Evolutionary conservation across 2,113 vertebrate species (phyloP).

Genomic region (Rousettus leschenaultii): DNA sequence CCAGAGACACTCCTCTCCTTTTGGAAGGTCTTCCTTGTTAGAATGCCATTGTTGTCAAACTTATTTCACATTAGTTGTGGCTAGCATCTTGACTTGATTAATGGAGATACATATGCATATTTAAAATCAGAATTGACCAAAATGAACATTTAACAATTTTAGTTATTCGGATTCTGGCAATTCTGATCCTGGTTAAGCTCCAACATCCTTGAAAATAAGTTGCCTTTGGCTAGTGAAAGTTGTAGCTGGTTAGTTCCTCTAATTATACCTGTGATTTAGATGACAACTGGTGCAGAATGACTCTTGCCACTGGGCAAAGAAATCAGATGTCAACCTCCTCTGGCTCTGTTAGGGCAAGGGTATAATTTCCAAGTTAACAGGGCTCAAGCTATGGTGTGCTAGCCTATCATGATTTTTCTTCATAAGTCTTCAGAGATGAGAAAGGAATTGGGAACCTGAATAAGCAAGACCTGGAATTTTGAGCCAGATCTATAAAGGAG

Average conservation of each 20-base stretch:
- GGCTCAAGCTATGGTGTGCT: background rate
- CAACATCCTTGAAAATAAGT: slow-evolving; percentile 3
- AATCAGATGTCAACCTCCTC: background rate
- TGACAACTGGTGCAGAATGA: background rate
- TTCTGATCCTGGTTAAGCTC: background rate
- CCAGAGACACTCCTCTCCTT: background rate
- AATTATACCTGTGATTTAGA: background rate
- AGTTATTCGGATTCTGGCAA: background rate
- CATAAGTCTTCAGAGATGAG: background rate
- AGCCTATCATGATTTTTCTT: background rate
- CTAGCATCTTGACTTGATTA: slow-evolving; percentile 24
- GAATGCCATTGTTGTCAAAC: background rate
- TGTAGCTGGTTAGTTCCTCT: background rate
- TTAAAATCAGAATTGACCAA: slow-evolving; percentile 30
- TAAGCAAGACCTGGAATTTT: background rate
- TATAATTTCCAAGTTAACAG: background rate
- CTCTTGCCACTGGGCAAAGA: background rate
- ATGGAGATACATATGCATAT: background rate
- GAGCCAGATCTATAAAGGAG: background rate
- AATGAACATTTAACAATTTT: slow-evolving; percentile 36
- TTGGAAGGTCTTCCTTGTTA: slow-evolving; percentile 2
- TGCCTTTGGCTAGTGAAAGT: background rate
- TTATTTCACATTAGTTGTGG: background rate
- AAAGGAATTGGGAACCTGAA: background rate
- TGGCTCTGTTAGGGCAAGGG: background rate